Evolutionary conservation across 1,140 invertebrate species (phyloP), one percentile per base, ranked within the genome.

Genomic region (Bilobella aurantiaca): DNA sequence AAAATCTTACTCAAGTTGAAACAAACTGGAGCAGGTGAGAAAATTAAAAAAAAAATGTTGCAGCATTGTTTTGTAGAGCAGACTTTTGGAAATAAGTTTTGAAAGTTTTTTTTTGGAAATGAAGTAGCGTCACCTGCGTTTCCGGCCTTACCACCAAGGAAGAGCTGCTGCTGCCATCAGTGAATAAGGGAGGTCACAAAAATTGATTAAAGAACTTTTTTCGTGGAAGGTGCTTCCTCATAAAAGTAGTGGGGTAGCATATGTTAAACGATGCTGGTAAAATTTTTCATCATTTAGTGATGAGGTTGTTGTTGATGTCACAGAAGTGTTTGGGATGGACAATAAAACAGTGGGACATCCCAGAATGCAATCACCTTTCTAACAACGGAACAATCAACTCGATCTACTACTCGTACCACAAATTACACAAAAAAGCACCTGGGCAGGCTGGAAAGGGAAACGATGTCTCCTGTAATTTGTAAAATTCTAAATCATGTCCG

Each of bases 401-500:
- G n/a, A n/a, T n/a, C n/a, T n/a, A n/a, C n/a, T n/a, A n/a, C n/a
- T n/a, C n/a, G n/a, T n/a, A n/a, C n/a, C n/a, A n/a, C n/a, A n/a
- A n/a, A n/a, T n/a, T n/a, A n/a, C n/a, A n/a, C n/a, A n/a, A n/a
- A n/a, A n/a, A n/a, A n/a, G n/a, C n/a, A n/a, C n/a, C n/a, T n/a
- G n/a, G n/a, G n/a, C n/a, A n/a, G n/a, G n/a, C n/a, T n/a, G n/a
- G n/a, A n/a, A n/a, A n/a, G n/a, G n/a, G n/a, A n/a, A n/a, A n/a
- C n/a, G n/a, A n/a, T n/a, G 34, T 42, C 34, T 8, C 34, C 34
- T 8, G 34, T 42, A 18, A 42, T 18, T 12, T 42, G 18, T 42
- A 12, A 18, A 42, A 53, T n/a, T n/a, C n/a, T 29, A 34, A 62
- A 12, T 64, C 86, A 85, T 86, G 86, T 87, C 89, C 89, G 90